Conservation (phyloP, 2,113 vertebrate species). For the Pogonocichla stellata region DNA sequence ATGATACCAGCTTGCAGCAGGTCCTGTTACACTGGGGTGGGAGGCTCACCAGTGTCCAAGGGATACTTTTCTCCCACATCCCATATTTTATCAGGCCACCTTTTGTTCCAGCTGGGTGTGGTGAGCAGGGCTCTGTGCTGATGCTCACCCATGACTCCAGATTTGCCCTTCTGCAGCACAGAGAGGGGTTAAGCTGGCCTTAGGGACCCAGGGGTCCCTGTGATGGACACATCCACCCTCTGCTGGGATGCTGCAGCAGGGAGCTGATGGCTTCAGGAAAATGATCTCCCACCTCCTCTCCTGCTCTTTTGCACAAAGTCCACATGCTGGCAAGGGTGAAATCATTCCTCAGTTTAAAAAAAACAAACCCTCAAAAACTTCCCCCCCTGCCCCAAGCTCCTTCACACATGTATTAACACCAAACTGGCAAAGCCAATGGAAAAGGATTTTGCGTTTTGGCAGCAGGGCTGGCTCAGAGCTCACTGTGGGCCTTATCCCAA, state of each 20-base stretch:
- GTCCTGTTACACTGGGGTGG: not conserved
- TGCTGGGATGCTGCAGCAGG: not conserved
- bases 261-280: not conserved
- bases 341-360: not conserved
- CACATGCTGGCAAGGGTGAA: not conserved
- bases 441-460: slow-evolving; percentile 65
- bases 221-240: not conserved
- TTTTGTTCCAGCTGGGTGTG: not conserved
- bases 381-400: not conserved
- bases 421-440: slow-evolving; percentile 62
- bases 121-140: not conserved
- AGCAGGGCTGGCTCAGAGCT: slow-evolving; percentile 19
- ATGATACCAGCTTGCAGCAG: not conserved
- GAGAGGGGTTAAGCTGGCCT: not conserved
- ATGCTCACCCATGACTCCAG: not conserved
- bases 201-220: not conserved
- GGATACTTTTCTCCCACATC: not conserved
- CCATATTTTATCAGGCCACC: not conserved
- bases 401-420: slow-evolving; percentile 63
- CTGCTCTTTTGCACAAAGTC: not conserved
- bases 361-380: not conserved
- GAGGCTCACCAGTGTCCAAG: not conserved
- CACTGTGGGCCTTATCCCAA: not conserved
- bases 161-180: not conserved
- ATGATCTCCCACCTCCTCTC: not conserved